Evolutionary conservation across 2,888 invertebrate genomes (phyloP).

Genomic region (Hypena proboscidalis): DNA sequence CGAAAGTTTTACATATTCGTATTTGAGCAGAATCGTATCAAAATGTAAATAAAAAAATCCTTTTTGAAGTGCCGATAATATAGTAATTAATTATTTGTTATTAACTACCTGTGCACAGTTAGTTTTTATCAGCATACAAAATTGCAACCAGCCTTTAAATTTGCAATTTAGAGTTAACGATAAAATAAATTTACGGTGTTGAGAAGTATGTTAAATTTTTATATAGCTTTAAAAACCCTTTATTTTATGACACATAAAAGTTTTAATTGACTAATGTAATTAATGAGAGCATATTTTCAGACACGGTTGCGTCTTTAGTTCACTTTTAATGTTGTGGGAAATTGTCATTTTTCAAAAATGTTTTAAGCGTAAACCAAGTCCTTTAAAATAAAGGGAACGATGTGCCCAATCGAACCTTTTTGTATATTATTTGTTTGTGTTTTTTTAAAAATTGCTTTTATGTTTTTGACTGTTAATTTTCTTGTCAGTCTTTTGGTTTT

Average conservation of each 20-base stretch:
- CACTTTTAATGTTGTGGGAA: not conserved
- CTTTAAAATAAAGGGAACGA: too few species aligned
- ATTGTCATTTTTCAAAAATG: too few species aligned
- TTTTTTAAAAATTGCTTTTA: not conserved
- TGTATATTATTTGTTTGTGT: too few species aligned
- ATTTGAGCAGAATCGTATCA: slow-evolving; percentile 4
- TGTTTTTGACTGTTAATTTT: too few species aligned
- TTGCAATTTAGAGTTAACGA: slow-evolving; percentile 42
- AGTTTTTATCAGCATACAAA: slow-evolving; percentile 33
- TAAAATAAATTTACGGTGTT: slow-evolving; percentile 46
- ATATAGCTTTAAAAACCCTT: slow-evolving; percentile 37
- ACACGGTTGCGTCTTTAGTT: slow-evolving; percentile 6
- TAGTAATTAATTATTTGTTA: slow-evolving; percentile 45
- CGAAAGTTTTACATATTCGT: too few species aligned
- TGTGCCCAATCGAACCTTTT: too few species aligned
- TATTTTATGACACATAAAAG: slow-evolving; percentile 37
- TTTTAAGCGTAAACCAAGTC: too few species aligned
- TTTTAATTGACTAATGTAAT: slow-evolving; percentile 30
- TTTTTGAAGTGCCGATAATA: slow-evolving; percentile 48
- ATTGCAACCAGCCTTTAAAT: slow-evolving; percentile 36
- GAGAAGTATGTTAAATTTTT: slow-evolving; percentile 36
- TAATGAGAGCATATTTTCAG: slow-evolving; percentile 26
- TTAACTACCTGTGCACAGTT: slow-evolving; percentile 23
- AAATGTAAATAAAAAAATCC: slow-evolving; percentile 15
- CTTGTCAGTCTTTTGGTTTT: too few species aligned